phyloP scores from a whole-genome alignment of 2,888 invertebrate species.

The Andrena marginata region DNA sequence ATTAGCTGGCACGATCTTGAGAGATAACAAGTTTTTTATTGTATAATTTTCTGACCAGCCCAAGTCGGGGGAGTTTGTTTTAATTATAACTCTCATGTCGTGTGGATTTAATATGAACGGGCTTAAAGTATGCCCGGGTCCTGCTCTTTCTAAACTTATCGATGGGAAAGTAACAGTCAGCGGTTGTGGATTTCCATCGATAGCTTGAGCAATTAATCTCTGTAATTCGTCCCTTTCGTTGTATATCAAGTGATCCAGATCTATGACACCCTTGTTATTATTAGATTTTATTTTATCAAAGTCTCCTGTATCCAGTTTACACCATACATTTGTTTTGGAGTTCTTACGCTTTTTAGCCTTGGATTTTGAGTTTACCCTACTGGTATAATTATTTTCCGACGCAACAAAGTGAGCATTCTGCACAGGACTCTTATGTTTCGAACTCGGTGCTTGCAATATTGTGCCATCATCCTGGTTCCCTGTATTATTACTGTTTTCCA shows the following conservation, averaged over 20 bases:
- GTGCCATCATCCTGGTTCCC: constrained; percentile 53
- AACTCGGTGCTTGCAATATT: constrained; percentile 39
- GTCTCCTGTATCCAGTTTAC: constrained; percentile 59
- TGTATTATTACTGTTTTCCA: constrained; percentile 65
- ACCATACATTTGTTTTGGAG: constrained; percentile 70
- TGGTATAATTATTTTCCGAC: constrained; percentile 59
- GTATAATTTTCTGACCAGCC: constrained; percentile 85
- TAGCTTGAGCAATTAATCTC: constrained; percentile 72
- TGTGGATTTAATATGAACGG: constrained; percentile 81
- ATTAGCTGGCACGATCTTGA: constrained; percentile 85
- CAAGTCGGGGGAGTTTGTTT: constrained; percentile 82
- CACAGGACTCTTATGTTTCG: constrained; percentile 45
- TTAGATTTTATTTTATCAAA: constrained; percentile 57
- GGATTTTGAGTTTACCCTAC: constrained; percentile 34
- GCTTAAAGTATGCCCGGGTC: constrained; percentile 78
- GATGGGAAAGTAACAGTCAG: constrained; percentile 79
- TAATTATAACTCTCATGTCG: constrained; percentile 85
- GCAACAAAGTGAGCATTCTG: constrained; percentile 49
- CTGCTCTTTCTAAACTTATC: constrained; percentile 79
- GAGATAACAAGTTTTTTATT: constrained; percentile 85
- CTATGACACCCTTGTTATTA: constrained; percentile 72
- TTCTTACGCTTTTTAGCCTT: constrained; percentile 67
- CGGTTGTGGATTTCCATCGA: constrained; percentile 74
- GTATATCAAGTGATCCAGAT: constrained; percentile 78
- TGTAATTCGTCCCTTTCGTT: constrained; percentile 78